Base-by-base conservation (phyloP, 2,797 vertebrate genomes). In the Urophycis tenuis region DNA sequence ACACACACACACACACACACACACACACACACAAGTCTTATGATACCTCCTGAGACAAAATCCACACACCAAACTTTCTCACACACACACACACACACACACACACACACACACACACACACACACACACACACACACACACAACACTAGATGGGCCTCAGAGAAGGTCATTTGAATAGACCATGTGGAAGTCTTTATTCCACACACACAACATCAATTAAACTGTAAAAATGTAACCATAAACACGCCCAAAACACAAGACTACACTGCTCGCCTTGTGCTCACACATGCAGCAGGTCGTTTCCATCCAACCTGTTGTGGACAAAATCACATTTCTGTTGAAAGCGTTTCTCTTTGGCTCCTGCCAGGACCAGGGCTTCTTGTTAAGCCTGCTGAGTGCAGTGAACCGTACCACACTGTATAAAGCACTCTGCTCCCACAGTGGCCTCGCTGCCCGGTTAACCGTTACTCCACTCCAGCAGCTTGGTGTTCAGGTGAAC, bases 321-420 rank as follows among this genome's bases (percentile, higher is more conserved):
- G 49, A 60, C 49, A n/a, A n/a, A 60, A 60, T 60, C 19, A n/a
- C 15, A 60, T 60, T 60, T 60, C 49, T 60, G n/a, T 78, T 73
- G 39, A 45, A 75, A 84, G 31, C 81, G 70, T 79, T 87, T 85
- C 80, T 19, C 15, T 78, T 79, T 71, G 80, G 83, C 80, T n/a
- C 71, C 71, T 78, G 81, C 74, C 82, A 81, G 75, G 84, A 89
- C 85, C 85, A 77, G 31, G n/a, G 3, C 81, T 76, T 1, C 76
- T 72, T 30, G 32, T 75, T 91, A 91, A 91, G 90, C 91, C 88
- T 75, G 74, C 82, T 80, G 77, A 31, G 82, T 81, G 83, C 88
- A 84, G 45, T 90, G 86, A 90, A 88, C 81, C 87, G 73, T 73
- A 80, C 32, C 45, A 19, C 15, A 6, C 45, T 4, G 45, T 19